A percentile compares a stretch with the other conserved stretches of the same genome.
Evolutionary conservation across 2,113 vertebrate species (phyloP).

Genomic region (Periophthalmodon schlosseri): DNA sequence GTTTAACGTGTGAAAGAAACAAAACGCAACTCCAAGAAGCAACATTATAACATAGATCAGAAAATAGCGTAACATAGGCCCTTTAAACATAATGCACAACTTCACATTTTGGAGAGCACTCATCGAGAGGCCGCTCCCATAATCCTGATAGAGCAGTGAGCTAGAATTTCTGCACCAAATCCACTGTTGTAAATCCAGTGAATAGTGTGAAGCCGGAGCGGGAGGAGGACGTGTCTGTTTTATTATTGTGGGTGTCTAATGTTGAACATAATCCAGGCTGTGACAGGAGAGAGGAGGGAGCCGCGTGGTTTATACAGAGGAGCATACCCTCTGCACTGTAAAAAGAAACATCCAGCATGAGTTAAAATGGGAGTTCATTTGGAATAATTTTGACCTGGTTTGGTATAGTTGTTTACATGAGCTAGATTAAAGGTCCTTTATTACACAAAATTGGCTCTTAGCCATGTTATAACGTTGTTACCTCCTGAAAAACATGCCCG

Average conservation of each 20-base stretch:
- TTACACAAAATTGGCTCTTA: no score
- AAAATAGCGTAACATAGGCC: no score
- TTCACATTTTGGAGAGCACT: constrained; percentile 49
- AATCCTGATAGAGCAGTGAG: constrained; percentile 67
- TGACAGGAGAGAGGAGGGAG: constrained; percentile 68
- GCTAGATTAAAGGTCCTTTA: no score
- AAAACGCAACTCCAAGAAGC: no score
- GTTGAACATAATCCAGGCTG: constrained; percentile 75
- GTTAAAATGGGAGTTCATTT: no score
- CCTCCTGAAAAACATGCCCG: no score
- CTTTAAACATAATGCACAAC: constrained; percentile 1
- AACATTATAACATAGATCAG: no score
- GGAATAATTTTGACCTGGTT: no score
- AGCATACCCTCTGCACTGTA: constrained; percentile 62
- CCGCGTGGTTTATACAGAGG: constrained; percentile 63
- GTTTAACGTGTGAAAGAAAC: no score
- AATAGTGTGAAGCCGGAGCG: constrained; percentile 64
- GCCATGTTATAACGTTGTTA: no score
- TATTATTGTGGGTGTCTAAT: constrained; percentile 63
- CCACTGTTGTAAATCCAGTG: constrained; percentile 72
- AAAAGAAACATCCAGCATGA: no score
- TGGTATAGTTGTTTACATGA: no score
- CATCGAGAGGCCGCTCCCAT: constrained; percentile 66
- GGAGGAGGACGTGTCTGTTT: constrained; percentile 62
- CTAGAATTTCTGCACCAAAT: constrained; percentile 53